Evolutionary conservation across 2,797 vertebrate genomes (phyloP).

Genomic region (Lateolabrax maculatus): DNA sequence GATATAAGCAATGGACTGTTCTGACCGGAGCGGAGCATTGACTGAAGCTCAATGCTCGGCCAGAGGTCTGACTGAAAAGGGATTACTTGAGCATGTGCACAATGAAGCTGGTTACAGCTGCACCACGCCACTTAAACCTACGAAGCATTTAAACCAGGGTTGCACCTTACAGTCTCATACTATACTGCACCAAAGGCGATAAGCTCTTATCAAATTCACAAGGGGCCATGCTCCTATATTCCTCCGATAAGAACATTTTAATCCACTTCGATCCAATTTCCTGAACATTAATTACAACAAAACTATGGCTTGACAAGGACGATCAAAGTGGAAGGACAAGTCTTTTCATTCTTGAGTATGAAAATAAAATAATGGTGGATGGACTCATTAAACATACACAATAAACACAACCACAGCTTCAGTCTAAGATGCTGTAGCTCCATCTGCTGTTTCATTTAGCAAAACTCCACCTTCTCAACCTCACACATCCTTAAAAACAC

Average conservation of each 20-base stretch:
- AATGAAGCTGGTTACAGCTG: background rate
- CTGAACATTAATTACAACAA: background rate
- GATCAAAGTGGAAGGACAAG: background rate
- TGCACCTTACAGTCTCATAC: background rate
- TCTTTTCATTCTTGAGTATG: background rate
- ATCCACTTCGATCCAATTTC: constrained; percentile 36
- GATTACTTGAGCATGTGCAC: constrained; percentile 21
- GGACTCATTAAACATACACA: constrained; percentile 8
- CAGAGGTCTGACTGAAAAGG: background rate
- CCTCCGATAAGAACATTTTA: background rate
- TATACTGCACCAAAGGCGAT: background rate
- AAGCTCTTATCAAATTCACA: background rate
- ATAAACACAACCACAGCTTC: background rate
- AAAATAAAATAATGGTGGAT: constrained; percentile 19
- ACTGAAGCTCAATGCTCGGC: constrained; percentile 16
- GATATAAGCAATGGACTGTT: constrained; percentile 36
- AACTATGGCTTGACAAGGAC: background rate
- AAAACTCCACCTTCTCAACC: background rate
- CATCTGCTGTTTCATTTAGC: constrained; percentile 63
- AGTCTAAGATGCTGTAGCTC: constrained; percentile 55
- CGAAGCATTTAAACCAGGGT: background rate
- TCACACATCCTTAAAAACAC: background rate
- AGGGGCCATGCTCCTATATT: background rate
- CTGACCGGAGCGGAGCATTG: constrained; percentile 27
- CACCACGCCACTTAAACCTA: background rate